Percentiles rank a stretch among this genome's conserved stretches.
Conservation (phyloP, 2,797 vertebrate genomes). For the Darevskia nairensis region DNA sequence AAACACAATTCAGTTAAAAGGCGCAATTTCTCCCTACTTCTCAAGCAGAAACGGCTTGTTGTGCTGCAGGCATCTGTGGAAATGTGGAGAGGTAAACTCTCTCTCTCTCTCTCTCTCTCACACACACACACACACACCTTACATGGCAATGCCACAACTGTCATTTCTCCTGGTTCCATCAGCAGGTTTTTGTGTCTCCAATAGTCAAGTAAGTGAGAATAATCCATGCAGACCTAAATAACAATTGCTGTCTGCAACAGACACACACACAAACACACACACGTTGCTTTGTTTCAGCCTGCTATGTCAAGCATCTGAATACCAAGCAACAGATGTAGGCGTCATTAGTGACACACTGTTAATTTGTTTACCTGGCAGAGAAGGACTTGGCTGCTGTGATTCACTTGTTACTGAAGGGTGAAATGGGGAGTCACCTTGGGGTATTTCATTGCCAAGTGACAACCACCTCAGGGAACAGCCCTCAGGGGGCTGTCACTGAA, state of each 20-base stretch:
- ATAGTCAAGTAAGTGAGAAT: not conserved
- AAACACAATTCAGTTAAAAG: not conserved
- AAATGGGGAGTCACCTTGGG: not conserved
- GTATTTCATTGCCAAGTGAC: rapidly evolving
- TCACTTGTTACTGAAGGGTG: not conserved
- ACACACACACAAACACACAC: too few relatives aligned
- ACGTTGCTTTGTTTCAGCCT: not conserved
- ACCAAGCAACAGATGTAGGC: not conserved
- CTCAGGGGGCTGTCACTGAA: not conserved
- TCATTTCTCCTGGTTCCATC: not conserved
- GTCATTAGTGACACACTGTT: not conserved
- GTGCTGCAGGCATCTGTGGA: not conserved
- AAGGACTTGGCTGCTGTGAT: not conserved
- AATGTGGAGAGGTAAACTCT: not conserved
- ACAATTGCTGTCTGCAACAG: too few relatives aligned
- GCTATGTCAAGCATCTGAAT: constrained; percentile 20
- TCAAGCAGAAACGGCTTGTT: rapidly evolving
- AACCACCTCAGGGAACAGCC: constrained; percentile 3
- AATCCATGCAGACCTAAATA: not conserved
- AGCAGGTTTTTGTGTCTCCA: not conserved
- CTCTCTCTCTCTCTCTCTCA: too few relatives aligned
- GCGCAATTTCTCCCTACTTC: not conserved
- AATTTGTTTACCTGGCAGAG: not conserved
- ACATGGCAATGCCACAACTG: too few relatives aligned
- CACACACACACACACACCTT: too few relatives aligned